A percentile compares a stretch with the other conserved stretches of the same genome.
Conservation (phyloP, 2,797 vertebrate genomes). For the Heteromormyrus szaboi region DNA sequence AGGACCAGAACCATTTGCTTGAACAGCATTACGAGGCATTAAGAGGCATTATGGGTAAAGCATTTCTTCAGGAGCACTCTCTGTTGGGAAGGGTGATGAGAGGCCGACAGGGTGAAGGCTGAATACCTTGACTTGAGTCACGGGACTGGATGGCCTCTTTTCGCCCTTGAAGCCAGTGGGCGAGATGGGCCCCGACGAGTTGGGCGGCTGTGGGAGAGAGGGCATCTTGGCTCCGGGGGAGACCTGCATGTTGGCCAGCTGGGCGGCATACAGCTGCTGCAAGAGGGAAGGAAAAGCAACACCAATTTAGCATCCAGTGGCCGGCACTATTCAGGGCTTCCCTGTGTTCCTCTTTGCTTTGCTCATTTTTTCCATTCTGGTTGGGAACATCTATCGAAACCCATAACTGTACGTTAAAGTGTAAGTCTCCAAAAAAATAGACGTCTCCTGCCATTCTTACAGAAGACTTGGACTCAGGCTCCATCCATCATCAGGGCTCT, state of each 20-base stretch:
- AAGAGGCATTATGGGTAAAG: background rate
- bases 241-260: slow-evolving; percentile 92
- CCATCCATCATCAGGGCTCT: background rate
- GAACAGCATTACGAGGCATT: background rate
- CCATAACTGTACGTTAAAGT: slow-evolving; percentile 7
- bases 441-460: background rate
- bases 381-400: background rate
- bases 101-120: background rate
- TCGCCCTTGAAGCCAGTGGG: slow-evolving; percentile 83
- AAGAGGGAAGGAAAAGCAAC: slow-evolving; percentile 34
- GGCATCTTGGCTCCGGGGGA: slow-evolving; percentile 90
- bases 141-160: slow-evolving; percentile 81
- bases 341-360: slow-evolving; percentile 22
- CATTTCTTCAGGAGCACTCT: background rate
- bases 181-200: slow-evolving; percentile 75
- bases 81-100: background rate
- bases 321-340: slow-evolving; percentile 47
- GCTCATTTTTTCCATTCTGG: slow-evolving; percentile 11
- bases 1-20: background rate
- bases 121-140: slow-evolving; percentile 81
- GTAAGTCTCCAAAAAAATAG: background rate
- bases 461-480: slow-evolving; percentile 20
- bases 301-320: slow-evolving; percentile 46
- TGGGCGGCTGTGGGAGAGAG: slow-evolving; percentile 76
- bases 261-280: slow-evolving; percentile 91